Evolutionary conservation across 1,140 invertebrate species (phyloP), one percentile per base, ranked within the genome.

Genomic region (Batillaria attramentaria): DNA sequence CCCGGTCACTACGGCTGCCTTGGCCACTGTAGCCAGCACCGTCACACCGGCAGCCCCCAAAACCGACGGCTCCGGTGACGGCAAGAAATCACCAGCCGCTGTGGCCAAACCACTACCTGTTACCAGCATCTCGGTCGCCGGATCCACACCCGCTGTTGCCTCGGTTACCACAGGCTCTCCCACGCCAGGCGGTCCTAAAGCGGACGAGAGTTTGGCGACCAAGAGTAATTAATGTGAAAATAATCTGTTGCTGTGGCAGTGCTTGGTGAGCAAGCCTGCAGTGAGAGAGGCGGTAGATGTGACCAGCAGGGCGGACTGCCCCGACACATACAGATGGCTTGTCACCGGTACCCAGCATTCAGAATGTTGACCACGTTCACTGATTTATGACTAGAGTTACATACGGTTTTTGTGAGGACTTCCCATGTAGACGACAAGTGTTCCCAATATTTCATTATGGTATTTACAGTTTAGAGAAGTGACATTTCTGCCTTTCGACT

Each of bases 41-140:
- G 28, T 50, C 46, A 33, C 72, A 24, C 70, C 70, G 13, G 39
- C 39, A 20, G 46, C 72, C 16, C 72, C 72, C 28, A 73, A 73
- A 46, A 37, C 72, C 10, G 72, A 73, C n/a, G 72, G 46, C 28
- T 73, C 72, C 10, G 72, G 72, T 16, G 73, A 75, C 31, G 73
- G 73, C 18, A 75, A 75, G 54, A 75, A 75, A 28, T 65, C 73
- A 6, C 20, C 39, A n/a, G 24, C 54, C 2, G 57, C 57, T 62
- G n/a, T 62, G 57, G 33, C 57, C 57, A 62, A 62, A 24, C 57
- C 10, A 62, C 57, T n/a, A n/a, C n/a, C n/a, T n/a, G n/a, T n/a
- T n/a, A n/a, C n/a, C n/a, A n/a, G n/a, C n/a, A n/a, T n/a, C n/a
- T n/a, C n/a, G n/a, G n/a, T n/a, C n/a, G n/a, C n/a, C n/a, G n/a